These are phyloP conservation scores for Macrotis lagotis DNA, from an alignment of 2,113 vertebrate species.

Conservation along the genomic window DNA sequence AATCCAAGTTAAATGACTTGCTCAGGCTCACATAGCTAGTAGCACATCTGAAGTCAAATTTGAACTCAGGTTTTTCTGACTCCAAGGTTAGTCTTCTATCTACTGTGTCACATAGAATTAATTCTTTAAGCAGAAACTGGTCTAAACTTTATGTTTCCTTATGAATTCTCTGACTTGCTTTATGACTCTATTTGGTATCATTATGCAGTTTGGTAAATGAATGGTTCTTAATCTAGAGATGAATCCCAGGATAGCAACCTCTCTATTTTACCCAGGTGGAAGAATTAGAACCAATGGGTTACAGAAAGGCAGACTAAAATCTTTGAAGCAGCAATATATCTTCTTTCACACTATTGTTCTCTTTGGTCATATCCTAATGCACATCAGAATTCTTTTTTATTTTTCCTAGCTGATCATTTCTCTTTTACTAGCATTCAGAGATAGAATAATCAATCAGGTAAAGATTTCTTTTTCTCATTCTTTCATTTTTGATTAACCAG, in stretches of 20 bases:
- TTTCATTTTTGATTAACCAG: constrained; percentile 25
- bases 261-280: background rate
- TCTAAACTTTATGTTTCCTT: background rate
- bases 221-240: background rate
- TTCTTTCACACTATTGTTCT: constrained; percentile 13
- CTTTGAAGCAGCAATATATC: background rate
- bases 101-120: no score
- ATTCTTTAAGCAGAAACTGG: background rate
- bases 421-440: constrained; percentile 19
- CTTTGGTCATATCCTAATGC: constrained; percentile 22
- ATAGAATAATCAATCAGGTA: constrained; percentile 20
- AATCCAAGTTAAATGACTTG: no score
- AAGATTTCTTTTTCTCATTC: constrained; percentile 14
- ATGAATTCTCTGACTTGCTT: background rate
- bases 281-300: background rate
- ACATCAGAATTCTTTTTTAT: constrained; percentile 17
- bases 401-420: constrained; percentile 33
- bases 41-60: no score
- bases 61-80: no score
- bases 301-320: background rate
- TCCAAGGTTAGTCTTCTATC: no score
- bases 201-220: background rate
- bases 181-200: background rate
- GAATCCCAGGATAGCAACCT: background rate
- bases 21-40: no score